Base-by-base conservation (phyloP, 23 tunicate species). In the Ascidia mentula region DNA sequence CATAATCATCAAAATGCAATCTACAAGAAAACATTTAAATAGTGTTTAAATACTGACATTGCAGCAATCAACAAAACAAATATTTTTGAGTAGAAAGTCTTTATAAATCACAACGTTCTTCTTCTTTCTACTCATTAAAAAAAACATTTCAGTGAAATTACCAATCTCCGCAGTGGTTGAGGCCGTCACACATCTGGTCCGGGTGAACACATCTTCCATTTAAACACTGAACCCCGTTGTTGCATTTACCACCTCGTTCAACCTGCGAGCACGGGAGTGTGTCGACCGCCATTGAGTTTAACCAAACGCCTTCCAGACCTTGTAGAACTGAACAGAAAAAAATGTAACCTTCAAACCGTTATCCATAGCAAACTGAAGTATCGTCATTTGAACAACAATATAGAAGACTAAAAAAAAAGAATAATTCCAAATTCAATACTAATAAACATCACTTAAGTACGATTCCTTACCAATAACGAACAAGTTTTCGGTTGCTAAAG, bases 81-180 rank as follows among this genome's bases (percentile, higher is more conserved):
- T n/a, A n/a, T n/a, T n/a, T n/a, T n/a, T n/a, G n/a, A n/a, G n/a
- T n/a, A n/a, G n/a, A n/a, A n/a, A n/a, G n/a, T n/a, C n/a, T n/a
- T n/a, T n/a, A n/a, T n/a, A n/a, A n/a, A n/a, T n/a, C n/a, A n/a
- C n/a, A n/a, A n/a, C n/a, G n/a, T n/a, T n/a, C n/a, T n/a, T n/a
- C n/a, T n/a, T n/a, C n/a, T n/a, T n/a, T n/a, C n/a, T n/a, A n/a
- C n/a, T n/a, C n/a, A n/a, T n/a, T n/a, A n/a, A n/a, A n/a, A n/a
- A n/a, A n/a, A n/a, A n/a, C n/a, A n/a, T n/a, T n/a, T n/a, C n/a
- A n/a, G n/a, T n/a, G 0, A 38, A 20, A 90, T 33, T 59, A 93
- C 98, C 98, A 93, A 79, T 93, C 89, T 22, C 98, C 98, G 46
- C 98, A 93, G 71, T 93, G 86, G 75, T 93, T 84, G 3, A 88